Evolutionary conservation across 2,888 invertebrate genomes (phyloP).

Genomic region (Leptarthrus brevirostris): DNA sequence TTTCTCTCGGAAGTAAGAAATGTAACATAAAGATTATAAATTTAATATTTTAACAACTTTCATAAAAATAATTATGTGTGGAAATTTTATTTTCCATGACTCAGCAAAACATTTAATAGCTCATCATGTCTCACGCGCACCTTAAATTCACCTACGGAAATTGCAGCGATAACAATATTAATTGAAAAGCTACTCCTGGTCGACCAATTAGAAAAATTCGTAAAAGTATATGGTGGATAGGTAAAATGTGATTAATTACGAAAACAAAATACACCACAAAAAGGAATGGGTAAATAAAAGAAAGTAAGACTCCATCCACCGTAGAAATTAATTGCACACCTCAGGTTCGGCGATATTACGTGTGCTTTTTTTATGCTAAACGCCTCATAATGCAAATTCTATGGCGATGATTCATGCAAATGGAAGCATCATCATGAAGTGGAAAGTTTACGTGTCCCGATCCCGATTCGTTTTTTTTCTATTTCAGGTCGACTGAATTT

Average conservation of each 20-base stretch:
- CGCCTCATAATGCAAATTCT: conserved; percentile 39
- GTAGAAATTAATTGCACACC: conserved; percentile 37
- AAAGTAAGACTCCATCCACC: conserved; percentile 7
- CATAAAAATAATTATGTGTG: too few species aligned
- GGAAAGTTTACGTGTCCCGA: conserved; percentile 43
- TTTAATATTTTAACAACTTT: too few species aligned
- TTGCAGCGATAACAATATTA: too few species aligned
- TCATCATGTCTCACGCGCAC: neutral
- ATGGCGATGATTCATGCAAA: conserved; percentile 17
- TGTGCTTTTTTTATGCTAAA: conserved; percentile 3
- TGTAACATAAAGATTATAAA: too few species aligned
- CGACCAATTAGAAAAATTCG: too few species aligned
- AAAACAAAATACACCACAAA: conserved; percentile 12
- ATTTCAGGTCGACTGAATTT: conserved; percentile 21
- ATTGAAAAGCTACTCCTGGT: too few species aligned
- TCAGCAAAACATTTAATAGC: conserved; percentile 2
- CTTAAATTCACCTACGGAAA: neutral
- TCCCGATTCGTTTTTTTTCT: conserved; percentile 25
- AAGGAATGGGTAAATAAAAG: conserved; percentile 24
- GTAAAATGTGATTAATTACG: conserved; percentile 13
- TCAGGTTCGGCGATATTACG: conserved; percentile 8
- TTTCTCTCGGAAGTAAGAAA: too few species aligned
- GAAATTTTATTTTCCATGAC: conserved; percentile 24
- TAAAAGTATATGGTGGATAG: too few species aligned
- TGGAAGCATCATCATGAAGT: conserved; percentile 18